Evolutionary conservation across 2,888 invertebrate species (phyloP), one percentile per base, ranked within the genome.

Genomic region (Cephus spinipes): DNA sequence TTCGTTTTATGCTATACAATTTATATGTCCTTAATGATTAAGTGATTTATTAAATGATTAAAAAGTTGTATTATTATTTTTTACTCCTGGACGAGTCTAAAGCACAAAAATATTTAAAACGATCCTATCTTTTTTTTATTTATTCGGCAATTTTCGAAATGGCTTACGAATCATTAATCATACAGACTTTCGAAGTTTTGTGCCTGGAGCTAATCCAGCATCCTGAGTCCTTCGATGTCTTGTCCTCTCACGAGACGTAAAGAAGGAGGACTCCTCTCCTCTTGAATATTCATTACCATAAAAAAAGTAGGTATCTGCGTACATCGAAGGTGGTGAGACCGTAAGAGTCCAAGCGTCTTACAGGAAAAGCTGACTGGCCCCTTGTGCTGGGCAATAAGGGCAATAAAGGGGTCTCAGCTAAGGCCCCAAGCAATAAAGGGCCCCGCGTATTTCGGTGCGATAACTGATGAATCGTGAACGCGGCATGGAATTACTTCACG

Each of bases 401-500:
- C 78, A 80, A 81, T 83, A 81, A 82, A 83, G 74, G 79, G 76
- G 79, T 74, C 75, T 75, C 34, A 69, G 76, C 78, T 75, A 77
- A 69, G 68, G 76, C 76, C 75, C 71, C 76, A 34, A 73, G 78
- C 78, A 81, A 80, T 84, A 83, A 83, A 84, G 77, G 81, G 73
- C 74, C 74, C 36, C 77, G 79, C 76, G 79, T 84, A 83, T 76
- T 69, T 40, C 76, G 69, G 76, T 75, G 79, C 80, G 84, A 85
- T 86, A 87, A 87, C 84, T 83, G 83, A 85, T 84, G 83, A 82
- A 81, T 85, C 82, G 83, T 79, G 83, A 82, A 83, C 77, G 73
- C 36, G 73, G 71, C 75, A 71, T 74, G 34, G 78, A 74, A 78
- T 83, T 82, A 81, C 86, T 87, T 83, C 82, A 86, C 86, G 80